Percentiles rank a stretch among this genome's conserved stretches.
phyloP scores from a whole-genome alignment of 35 echinoderm and acorn worm species.

The Acanthaster planci region DNA sequence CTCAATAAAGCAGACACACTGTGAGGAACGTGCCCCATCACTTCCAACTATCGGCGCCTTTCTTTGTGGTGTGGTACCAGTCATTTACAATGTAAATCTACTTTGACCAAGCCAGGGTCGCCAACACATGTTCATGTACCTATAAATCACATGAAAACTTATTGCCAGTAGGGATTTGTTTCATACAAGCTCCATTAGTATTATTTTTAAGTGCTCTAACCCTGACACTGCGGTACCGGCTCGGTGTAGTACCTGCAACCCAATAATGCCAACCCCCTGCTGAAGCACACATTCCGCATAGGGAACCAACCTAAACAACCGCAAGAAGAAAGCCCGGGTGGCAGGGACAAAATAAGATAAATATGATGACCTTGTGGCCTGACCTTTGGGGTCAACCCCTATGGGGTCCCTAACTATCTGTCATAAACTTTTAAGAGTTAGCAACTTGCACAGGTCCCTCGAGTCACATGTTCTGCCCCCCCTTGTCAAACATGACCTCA shows the following conservation, averaged over 20 bases:
- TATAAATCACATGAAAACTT: too few species aligned
- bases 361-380: not conserved
- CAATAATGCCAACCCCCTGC: not conserved
- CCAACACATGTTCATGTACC: too few species aligned
- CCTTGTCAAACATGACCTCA: too few species aligned
- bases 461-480: too few species aligned
- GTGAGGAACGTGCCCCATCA: too few species aligned
- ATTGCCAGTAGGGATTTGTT: too few species aligned
- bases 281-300: not conserved
- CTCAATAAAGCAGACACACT: too few species aligned
- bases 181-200: too few species aligned
- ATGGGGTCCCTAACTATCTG: not conserved
- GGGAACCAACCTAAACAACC: not conserved
- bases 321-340: not conserved
- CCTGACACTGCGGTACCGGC: not conserved
- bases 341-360: not conserved
- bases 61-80: too few species aligned
- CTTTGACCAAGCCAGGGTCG: too few species aligned
- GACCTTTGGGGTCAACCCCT: slow-evolving; percentile 4
- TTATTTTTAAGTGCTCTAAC: not conserved
- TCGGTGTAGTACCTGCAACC: not conserved
- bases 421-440: slow-evolving; percentile 17
- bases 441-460: not conserved
- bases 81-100: too few species aligned
- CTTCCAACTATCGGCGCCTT: too few species aligned